These are phyloP conservation scores for Cercopithecus mona DNA, from an alignment of 2,113 vertebrate genomes.

Conservation along the genomic window DNA sequence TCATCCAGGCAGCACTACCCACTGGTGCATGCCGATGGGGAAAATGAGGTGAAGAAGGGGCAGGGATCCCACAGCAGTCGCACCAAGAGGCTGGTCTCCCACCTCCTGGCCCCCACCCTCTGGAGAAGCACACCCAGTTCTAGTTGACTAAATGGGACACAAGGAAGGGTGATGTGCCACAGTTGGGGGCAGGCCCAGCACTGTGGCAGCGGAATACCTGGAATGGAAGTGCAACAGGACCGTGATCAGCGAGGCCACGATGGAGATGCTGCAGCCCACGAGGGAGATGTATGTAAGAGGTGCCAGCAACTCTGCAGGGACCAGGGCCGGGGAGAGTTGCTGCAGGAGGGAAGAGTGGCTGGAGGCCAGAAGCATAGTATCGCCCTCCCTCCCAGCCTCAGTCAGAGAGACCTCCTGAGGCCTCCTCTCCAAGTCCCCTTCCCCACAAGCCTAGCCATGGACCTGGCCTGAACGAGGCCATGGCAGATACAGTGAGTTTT, in stretches of 20 bases:
- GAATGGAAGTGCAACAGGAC: conserved; percentile 47
- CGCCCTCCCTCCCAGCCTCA: neutral
- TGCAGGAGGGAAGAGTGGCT: neutral
- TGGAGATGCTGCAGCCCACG: conserved; percentile 80
- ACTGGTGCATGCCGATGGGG: neutral
- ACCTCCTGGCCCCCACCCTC: neutral
- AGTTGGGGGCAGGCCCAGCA: rapidly evolving
- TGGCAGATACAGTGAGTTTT: neutral
- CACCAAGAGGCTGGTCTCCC: neutral
- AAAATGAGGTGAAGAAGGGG: neutral
- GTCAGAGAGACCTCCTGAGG: too few species aligned
- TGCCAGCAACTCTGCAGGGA: conserved; percentile 30
- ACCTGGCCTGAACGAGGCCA: neutral
- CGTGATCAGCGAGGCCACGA: conserved; percentile 63
- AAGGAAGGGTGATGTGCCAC: neutral
- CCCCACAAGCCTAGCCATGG: neutral
- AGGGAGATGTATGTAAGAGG: conserved; percentile 76
- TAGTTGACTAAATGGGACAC: neutral
- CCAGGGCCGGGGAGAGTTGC: conserved; percentile 54
- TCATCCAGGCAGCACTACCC: too few species aligned
- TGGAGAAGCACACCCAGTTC: neutral
- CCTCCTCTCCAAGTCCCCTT: neutral
- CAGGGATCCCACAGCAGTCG: neutral
- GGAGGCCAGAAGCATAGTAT: neutral
- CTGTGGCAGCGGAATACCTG: conserved; percentile 58